These are phyloP conservation scores for silkworm (Bombyx mori) DNA, from an alignment of 1,140 invertebrate species.

Conservation along the genomic window DNA sequence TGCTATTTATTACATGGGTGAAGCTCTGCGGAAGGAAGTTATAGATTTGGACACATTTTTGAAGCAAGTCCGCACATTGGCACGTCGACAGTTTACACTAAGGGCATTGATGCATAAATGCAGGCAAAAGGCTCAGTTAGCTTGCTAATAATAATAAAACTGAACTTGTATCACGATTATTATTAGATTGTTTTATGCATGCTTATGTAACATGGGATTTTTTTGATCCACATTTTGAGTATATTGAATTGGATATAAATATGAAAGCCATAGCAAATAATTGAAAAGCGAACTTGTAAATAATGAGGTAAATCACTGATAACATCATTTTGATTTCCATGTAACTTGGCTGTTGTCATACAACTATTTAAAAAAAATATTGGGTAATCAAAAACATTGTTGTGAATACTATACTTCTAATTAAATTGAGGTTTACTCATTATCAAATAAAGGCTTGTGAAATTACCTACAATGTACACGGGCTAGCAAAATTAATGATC, in stretches of 20 bases:
- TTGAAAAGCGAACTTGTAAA: not conserved
- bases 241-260: not conserved
- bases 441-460: no score
- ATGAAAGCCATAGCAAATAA: not conserved
- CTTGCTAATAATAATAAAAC: slow-evolving; percentile 65
- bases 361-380: no score
- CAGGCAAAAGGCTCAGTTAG: slow-evolving; percentile 93
- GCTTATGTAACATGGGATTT: not conserved
- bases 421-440: no score
- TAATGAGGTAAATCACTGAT: not conserved
- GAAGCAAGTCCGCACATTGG: slow-evolving; percentile 95
- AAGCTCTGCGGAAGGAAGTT: slow-evolving; percentile 91
- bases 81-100: slow-evolving; percentile 95
- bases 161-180: slow-evolving; percentile 8
- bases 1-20: slow-evolving; percentile 98
- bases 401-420: no score
- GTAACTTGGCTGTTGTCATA: not conserved
- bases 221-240: not conserved
- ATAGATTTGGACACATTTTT: slow-evolving; percentile 97
- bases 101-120: slow-evolving; percentile 97
- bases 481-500: no score
- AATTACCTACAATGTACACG: no score
- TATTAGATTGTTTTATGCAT: not conserved
- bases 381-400: no score
- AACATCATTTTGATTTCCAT: not conserved